These are phyloP conservation scores for Miniopterus natalensis DNA, from an alignment of 2,113 vertebrate species.

Conservation along the genomic window DNA sequence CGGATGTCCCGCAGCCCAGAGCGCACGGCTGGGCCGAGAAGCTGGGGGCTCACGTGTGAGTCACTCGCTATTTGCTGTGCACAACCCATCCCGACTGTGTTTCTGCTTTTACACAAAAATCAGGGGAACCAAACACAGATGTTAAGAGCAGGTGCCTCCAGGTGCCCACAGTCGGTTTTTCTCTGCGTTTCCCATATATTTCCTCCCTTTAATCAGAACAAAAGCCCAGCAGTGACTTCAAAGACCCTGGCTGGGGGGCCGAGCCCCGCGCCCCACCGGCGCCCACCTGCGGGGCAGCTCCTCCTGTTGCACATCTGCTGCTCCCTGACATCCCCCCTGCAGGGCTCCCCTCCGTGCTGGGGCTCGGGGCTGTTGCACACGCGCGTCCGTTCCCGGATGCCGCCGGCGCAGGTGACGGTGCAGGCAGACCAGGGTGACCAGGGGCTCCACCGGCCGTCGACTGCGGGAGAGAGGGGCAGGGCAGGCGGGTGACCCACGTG, in stretches of 20 bases:
- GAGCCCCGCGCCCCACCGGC: rapidly evolving
- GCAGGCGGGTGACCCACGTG: not conserved
- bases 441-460: constrained; percentile 97
- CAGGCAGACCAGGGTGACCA: constrained; percentile 98
- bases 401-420: constrained; percentile 94
- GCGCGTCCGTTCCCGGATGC: constrained; percentile 91
- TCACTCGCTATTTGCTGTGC: too few relatives aligned
- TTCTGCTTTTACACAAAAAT: too few relatives aligned
- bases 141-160: rapidly evolving
- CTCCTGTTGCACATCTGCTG: constrained; percentile 93
- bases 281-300: constrained; percentile 93
- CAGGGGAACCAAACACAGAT: rapidly evolving
- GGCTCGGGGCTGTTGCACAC: constrained; percentile 96
- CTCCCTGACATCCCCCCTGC: constrained; percentile 91
- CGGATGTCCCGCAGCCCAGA: too few relatives aligned
- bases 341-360: constrained; percentile 93
- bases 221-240: not conserved
- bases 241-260: rapidly evolving
- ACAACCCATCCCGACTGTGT: too few relatives aligned
- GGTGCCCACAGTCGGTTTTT: too few relatives aligned
- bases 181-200: rapidly evolving
- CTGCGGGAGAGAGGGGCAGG: constrained; percentile 80
- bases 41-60: too few relatives aligned
- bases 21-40: too few relatives aligned
- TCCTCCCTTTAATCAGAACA: not conserved